Conservation (phyloP, 2,888 invertebrate species). For the Aradus depressus region DNA sequence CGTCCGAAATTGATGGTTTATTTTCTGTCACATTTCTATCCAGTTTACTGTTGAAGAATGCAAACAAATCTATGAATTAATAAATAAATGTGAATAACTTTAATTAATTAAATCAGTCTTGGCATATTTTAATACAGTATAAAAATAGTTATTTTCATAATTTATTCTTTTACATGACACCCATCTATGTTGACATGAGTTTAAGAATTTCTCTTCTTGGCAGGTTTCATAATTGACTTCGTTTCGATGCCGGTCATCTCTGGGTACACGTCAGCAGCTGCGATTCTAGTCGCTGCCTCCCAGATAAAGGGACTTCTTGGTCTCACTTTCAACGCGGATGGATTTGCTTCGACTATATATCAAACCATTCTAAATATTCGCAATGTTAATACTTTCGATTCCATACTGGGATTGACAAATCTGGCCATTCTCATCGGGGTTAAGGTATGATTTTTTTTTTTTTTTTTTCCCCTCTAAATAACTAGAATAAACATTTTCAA, state of each 20-base stretch:
- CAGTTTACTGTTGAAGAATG: no score
- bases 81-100: no score
- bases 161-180: no score
- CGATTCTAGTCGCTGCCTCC: constrained; percentile 5
- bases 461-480: no score
- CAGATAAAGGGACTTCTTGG: constrained; percentile 17
- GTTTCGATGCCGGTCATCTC: constrained; percentile 18
- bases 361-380: not conserved
- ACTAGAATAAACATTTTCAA: no score
- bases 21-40: no score
- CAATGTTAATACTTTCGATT: constrained; percentile 3
- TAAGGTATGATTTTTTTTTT: constrained; percentile 6
- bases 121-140: not conserved
- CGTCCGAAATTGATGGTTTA: no score
- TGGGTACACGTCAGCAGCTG: constrained; percentile 12
- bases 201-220: not conserved
- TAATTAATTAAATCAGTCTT: no score
- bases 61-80: no score
- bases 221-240: constrained; percentile 16
- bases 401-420: constrained; percentile 1
- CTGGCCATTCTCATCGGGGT: constrained; percentile 3
- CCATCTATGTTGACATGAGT: no score
- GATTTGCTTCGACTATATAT: constrained; percentile 5
- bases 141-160: not conserved
- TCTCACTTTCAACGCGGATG: constrained; percentile 7